A percentile compares a stretch with the other conserved stretches of the same genome.
Evolutionary conservation across 1,140 invertebrate species (phyloP).

Genomic region (Drosophila seguyi): DNA sequence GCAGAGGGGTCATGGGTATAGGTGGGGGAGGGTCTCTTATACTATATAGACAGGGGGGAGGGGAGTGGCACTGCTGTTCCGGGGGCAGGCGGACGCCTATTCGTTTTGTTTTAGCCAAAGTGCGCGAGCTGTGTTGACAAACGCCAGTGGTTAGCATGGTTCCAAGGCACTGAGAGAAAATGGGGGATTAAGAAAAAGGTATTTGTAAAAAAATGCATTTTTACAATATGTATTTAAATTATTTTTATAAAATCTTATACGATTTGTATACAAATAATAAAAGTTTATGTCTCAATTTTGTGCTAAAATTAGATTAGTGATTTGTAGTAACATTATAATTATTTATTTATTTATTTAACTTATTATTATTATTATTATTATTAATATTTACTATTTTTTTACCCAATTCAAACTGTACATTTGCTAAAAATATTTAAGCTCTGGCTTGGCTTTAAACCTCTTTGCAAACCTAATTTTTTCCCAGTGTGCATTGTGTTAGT

Average conservation of each 20-base stretch:
- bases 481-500: slow-evolving; percentile 14
- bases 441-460: no score
- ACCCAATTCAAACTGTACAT: no score
- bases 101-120: slow-evolving; percentile 78
- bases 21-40: neutral
- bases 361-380: no score
- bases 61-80: neutral
- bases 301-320: no score
- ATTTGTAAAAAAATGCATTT: neutral
- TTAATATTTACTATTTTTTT: no score
- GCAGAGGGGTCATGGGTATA: neutral
- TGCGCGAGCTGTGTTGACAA: slow-evolving; percentile 77
- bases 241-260: neutral
- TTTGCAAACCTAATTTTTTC: neutral
- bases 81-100: slow-evolving; percentile 45
- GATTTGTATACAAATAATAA: no score
- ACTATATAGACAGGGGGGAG: neutral
- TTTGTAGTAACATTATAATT: no score
- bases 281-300: no score
- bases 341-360: no score
- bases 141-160: slow-evolving; percentile 67
- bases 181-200: neutral
- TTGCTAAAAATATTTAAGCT: no score
- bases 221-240: neutral
- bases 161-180: neutral